Base-by-base conservation (phyloP, 2,888 invertebrate genomes). In the Ophion obscuratus region DNA sequence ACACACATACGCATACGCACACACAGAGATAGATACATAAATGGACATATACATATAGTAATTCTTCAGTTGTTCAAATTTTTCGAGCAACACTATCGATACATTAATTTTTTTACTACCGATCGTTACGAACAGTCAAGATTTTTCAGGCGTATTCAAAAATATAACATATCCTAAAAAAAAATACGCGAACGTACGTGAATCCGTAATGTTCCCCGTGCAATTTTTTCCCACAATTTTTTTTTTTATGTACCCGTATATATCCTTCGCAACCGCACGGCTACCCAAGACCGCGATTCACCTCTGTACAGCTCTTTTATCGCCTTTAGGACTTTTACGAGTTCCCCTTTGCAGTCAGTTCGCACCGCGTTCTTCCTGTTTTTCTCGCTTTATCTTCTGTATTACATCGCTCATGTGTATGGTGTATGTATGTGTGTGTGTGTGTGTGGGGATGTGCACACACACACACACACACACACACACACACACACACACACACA, bases 311-410 rank as follows among this genome's bases (percentile, higher is more conserved):
- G 81, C 81, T 86, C 90, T 92, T 92, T 93, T 92, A 92, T 91
- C 90, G 90, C 90, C 89, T 91, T 90, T 89, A 91, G 89, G 90
- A 91, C 91, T 92, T 92, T 92, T 92, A 91, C 84, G 92, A 92
- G 88, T 68, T 53, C 64, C 81, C 80, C 77, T 84, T 84, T 81
- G 86, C 78, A 78, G 84, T 78, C 87, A 73, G 82, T 79, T 85
- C 47, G 47, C 73, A 75, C 73, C 53, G 27, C 71, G 71, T 67
- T 76, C 67, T 83, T 79, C 64, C 68, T 44, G 83, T 85, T 73
- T 68, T 74, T 75, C 74, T 64, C 75, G 14, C 70, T 75, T 82
- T 79, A 62, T 81, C 77, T 77, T 59, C 40, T 31, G 40, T 61
- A 6, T 44, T 11, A 2, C 2, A 44, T 44, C 24, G n/a, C 27